These are phyloP conservation scores for Acanthiza pusilla DNA, from an alignment of 2,797 vertebrate genomes.

Conservation along the genomic window DNA sequence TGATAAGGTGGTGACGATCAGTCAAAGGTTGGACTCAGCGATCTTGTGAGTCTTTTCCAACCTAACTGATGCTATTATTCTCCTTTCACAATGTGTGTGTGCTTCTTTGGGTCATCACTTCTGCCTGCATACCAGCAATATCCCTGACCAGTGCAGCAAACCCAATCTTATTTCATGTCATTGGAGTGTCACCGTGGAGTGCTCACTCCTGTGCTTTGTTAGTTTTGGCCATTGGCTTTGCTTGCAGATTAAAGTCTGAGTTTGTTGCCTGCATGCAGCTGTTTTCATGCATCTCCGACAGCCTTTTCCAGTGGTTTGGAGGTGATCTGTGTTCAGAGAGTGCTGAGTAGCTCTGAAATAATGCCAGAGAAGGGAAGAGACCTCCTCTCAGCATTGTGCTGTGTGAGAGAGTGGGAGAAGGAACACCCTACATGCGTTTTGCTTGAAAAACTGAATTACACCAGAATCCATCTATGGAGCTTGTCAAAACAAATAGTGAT, in stretches of 20 bases:
- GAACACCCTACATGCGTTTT: neutral
- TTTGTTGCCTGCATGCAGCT: neutral
- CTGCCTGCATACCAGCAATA: neutral
- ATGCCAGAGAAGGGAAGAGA: neutral
- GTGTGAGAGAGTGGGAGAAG: neutral
- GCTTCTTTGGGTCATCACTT: neutral
- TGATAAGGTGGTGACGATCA: neutral
- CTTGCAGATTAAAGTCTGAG: neutral
- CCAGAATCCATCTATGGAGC: neutral
- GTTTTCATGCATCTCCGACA: neutral
- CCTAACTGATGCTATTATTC: fast-evolving
- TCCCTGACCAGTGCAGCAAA: neutral
- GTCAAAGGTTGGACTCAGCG: fast-evolving
- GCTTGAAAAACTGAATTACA: neutral
- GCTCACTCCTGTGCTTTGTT: neutral
- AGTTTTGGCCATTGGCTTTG: neutral
- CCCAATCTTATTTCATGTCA: fast-evolving
- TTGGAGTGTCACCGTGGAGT: neutral
- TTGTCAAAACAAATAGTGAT: neutral
- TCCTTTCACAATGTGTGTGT: neutral
- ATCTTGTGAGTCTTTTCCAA: neutral
- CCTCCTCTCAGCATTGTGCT: neutral
- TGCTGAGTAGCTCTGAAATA: neutral
- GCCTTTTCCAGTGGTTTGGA: neutral
- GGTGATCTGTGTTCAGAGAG: neutral